These are phyloP conservation scores for Drosophila pectinifera DNA, from an alignment of 1,140 invertebrate species.

Conservation along the genomic window DNA sequence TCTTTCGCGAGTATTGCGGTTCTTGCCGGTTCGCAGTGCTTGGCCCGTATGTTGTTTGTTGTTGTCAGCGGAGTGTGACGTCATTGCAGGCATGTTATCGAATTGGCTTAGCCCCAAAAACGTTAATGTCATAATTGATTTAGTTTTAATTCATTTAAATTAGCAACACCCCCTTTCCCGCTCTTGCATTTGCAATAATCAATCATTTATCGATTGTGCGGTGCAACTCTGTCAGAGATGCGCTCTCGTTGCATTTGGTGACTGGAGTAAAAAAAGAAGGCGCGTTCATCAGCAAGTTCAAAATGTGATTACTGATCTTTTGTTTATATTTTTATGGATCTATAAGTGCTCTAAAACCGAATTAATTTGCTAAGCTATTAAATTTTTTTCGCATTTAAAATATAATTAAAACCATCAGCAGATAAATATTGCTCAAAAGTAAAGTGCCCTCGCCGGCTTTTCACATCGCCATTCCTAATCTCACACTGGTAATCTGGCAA, in stretches of 20 bases:
- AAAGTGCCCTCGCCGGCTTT: too few relatives aligned
- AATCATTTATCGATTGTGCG: constrained; percentile 25
- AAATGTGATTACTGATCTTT: too few relatives aligned
- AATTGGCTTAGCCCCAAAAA: constrained; percentile 23
- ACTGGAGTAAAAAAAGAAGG: neutral
- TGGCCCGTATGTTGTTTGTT: constrained; percentile 2
- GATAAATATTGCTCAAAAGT: too few relatives aligned
- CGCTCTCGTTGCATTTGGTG: neutral
- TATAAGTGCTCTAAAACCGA: too few relatives aligned
- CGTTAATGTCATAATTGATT: constrained; percentile 30
- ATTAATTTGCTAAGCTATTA: too few relatives aligned
- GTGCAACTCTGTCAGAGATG: constrained; percentile 21
- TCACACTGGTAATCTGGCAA: too few relatives aligned
- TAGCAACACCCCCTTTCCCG: constrained; percentile 15
- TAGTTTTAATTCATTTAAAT: constrained; percentile 18
- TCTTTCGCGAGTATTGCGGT: constrained; percentile 22
- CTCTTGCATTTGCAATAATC: constrained; percentile 1
- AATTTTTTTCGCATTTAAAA: too few relatives aligned
- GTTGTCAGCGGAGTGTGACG: constrained; percentile 14
- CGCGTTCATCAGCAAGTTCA: too few relatives aligned
- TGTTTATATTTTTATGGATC: too few relatives aligned
- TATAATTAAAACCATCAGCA: too few relatives aligned
- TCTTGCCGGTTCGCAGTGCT: constrained; percentile 46
- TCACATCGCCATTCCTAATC: too few relatives aligned
- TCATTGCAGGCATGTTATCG: constrained; percentile 28